Conservation (phyloP, 1,140 invertebrate species). For the Euwallacea similis region DNA sequence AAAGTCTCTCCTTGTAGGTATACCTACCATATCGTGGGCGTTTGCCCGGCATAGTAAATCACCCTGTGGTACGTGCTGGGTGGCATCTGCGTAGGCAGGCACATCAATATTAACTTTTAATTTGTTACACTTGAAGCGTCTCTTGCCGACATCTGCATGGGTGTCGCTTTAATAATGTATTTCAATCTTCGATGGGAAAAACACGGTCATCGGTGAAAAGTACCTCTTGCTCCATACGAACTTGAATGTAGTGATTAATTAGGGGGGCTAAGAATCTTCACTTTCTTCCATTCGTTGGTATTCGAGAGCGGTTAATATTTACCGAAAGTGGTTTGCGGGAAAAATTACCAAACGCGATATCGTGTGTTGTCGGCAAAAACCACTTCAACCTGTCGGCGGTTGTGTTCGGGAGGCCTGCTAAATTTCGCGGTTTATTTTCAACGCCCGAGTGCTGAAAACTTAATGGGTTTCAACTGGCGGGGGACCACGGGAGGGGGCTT, state of each 20-base stretch:
- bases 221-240: background rate
- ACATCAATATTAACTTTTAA: conserved; percentile 5
- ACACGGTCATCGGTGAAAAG: background rate
- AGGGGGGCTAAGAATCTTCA: background rate
- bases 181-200: background rate
- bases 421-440: conserved; percentile 1
- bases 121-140: background rate
- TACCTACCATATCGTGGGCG: background rate
- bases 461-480: no score
- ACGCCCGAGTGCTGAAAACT: no score
- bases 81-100: background rate
- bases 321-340: background rate
- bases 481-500: no score
- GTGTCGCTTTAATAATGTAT: background rate
- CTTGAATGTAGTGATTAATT: background rate
- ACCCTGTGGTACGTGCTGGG: background rate
- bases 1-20: no score
- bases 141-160: background rate
- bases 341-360: background rate
- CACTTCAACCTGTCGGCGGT: background rate
- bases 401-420: background rate
- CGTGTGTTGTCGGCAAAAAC: background rate
- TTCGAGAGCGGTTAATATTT: conserved; percentile 1
- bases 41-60: background rate
- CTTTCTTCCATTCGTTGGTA: background rate